These are phyloP conservation scores for Sapajus apella DNA, from an alignment of 2,113 vertebrate genomes.

Conservation along the genomic window DNA sequence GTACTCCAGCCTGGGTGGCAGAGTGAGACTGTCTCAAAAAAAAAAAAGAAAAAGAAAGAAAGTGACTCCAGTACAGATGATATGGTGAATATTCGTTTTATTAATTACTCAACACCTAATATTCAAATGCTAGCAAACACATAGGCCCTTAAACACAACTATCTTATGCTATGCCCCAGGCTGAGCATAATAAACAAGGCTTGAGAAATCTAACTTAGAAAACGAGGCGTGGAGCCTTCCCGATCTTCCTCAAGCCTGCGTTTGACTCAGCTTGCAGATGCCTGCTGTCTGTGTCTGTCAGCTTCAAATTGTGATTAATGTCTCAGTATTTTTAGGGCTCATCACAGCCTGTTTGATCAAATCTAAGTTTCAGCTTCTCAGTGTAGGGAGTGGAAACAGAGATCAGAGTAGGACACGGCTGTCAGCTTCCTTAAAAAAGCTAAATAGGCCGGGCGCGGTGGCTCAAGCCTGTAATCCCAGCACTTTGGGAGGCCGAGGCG, in stretches of 20 bases:
- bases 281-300: neutral
- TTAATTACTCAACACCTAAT: neutral
- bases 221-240: neutral
- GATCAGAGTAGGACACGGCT: neutral
- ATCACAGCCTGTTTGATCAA: constrained; percentile 44
- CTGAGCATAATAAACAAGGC: neutral
- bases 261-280: neutral
- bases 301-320: constrained; percentile 35
- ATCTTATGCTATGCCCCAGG: neutral
- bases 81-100: neutral
- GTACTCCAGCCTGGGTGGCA: no score
- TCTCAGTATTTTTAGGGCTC: constrained; percentile 31
- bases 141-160: neutral
- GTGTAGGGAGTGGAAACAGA: neutral
- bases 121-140: neutral
- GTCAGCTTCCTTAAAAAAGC: constrained; percentile 6
- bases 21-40: no score
- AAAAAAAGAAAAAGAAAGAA: neutral
- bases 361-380: constrained; percentile 49
- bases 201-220: neutral
- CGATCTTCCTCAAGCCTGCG: neutral
- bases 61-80: neutral
- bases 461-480: no score
- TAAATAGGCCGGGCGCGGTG: neutral
- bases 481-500: no score